A percentile compares a stretch with the other conserved stretches of the same genome.
Conservation (phyloP, 2,888 invertebrate genomes). For the Ptychoptera contaminata region DNA sequence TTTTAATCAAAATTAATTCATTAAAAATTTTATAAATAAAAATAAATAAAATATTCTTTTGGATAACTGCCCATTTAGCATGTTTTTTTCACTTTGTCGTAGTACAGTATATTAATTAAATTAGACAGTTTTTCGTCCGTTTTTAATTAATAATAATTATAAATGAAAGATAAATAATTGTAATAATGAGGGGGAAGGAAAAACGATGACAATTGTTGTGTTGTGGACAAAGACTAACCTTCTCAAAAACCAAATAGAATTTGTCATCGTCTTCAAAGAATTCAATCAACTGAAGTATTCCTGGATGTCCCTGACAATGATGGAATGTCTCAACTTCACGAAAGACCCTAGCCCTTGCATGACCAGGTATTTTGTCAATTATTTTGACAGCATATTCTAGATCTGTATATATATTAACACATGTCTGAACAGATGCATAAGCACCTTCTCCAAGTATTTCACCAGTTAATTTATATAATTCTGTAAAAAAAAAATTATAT, state of each 20-base stretch:
- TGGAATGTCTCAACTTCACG: slow-evolving; percentile 98
- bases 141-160: no score
- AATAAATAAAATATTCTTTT: no score
- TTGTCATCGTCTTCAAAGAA: slow-evolving; percentile 94
- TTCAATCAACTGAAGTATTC: slow-evolving; percentile 94
- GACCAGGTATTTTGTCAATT: slow-evolving; percentile 88
- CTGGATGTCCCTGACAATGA: slow-evolving; percentile 92
- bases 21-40: no score
- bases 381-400: slow-evolving; percentile 96
- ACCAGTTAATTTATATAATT: slow-evolving; percentile 87
- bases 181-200: no score
- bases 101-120: no score
- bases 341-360: slow-evolving; percentile 84
- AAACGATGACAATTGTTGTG: no score
- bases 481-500: slow-evolving; percentile 35
- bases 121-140: no score
- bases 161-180: no score
- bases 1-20: no score
- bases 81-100: no score
- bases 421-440: slow-evolving; percentile 90
- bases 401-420: slow-evolving; percentile 78
- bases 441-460: slow-evolving; percentile 94
- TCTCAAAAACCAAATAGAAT: slow-evolving; percentile 97
- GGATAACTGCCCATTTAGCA: no score
- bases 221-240: slow-evolving; percentile 35